Base-by-base conservation (phyloP, 2,888 invertebrate species). In the Pyrrhia umbra region DNA sequence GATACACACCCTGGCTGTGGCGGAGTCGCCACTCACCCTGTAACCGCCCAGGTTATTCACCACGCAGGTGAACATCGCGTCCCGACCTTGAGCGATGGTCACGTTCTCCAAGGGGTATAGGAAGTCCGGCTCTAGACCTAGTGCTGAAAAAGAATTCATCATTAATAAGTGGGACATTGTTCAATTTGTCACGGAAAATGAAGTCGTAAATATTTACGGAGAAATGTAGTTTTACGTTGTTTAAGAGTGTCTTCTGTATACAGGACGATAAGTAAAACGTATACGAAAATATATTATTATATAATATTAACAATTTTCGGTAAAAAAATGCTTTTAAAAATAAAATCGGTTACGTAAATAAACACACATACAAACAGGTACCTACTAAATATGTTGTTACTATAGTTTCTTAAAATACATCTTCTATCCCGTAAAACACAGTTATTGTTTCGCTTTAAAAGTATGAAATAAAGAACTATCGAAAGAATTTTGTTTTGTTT, bases 1-100 rank as follows among this genome's bases (percentile, higher is more conserved):
- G 96, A 97, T 97, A 97, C 97, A 97, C 97, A 97, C 97, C 97
- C 97, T 97, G 96, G 97, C 97, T 91, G 96, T 96, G 95, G 96
- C 96, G 96, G 96, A 95, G 95, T 97, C 97, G 96, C 97, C 97
- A 98, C 98, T 98, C 98, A 98, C 98, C 97, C 97, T 97, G 96
- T 97, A 96, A 95, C 96, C 96, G 86, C 97, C 97, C 90, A 97
- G 96, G 96, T 97, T 97, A 95, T 97, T 97, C 87, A 97, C 97
- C 88, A 97, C 97, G 90, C 97, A 97, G 80, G 97, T 97, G 95
- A 97, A 97, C 90, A 97, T 97, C 82, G 97, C 97, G 95, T 97
- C 97, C 83, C 97, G 95, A 73, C 97, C 97, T 92, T 97, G 97
- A 74, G 97, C 96, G 85, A 97, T 97, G 77, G 97, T 97, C 92